Evolutionary conservation across 2,888 invertebrate genomes (phyloP).

Genomic region (Patella depressa): DNA sequence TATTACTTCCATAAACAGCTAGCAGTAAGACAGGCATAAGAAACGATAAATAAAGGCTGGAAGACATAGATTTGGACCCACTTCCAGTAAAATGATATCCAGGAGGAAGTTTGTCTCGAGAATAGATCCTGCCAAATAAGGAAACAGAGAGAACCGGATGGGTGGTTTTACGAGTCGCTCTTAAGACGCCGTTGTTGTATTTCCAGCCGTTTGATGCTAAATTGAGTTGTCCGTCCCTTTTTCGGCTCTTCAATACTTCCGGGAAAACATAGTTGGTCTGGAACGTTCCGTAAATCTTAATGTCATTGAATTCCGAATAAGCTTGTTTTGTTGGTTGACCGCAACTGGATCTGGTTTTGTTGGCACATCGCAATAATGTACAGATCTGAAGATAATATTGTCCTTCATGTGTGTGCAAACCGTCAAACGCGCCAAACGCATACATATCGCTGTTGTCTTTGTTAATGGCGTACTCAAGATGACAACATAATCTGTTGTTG

Average conservation of each 20-base stretch:
- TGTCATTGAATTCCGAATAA: conserved; percentile 33
- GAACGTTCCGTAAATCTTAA: conserved; percentile 41
- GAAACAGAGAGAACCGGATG: conserved; percentile 40
- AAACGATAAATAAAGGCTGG: too few relatives aligned
- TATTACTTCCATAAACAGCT: too few relatives aligned
- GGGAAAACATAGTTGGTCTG: conserved; percentile 45
- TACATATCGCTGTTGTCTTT: conserved; percentile 33
- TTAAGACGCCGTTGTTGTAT: conserved; percentile 31
- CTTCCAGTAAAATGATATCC: not conserved
- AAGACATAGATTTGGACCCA: too few relatives aligned
- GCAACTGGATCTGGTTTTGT: conserved; percentile 34
- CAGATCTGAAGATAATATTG: conserved; percentile 56
- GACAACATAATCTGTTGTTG: conserved; percentile 51
- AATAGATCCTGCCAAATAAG: conserved; percentile 44
- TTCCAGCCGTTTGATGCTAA: conserved; percentile 32
- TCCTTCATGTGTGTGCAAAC: conserved; percentile 52
- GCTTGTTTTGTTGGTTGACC: conserved; percentile 37
- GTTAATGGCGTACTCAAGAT: conserved; percentile 35
- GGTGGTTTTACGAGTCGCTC: conserved; percentile 19
- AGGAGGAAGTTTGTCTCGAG: conserved; percentile 22
- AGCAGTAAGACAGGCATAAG: too few relatives aligned
- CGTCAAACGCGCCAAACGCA: conserved; percentile 59
- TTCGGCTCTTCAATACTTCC: conserved; percentile 40
- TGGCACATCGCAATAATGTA: conserved; percentile 48
- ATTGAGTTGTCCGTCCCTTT: conserved; percentile 20